These are phyloP conservation scores for Neodiprion fabricii DNA, from an alignment of 1,140 invertebrate species.

Conservation along the genomic window DNA sequence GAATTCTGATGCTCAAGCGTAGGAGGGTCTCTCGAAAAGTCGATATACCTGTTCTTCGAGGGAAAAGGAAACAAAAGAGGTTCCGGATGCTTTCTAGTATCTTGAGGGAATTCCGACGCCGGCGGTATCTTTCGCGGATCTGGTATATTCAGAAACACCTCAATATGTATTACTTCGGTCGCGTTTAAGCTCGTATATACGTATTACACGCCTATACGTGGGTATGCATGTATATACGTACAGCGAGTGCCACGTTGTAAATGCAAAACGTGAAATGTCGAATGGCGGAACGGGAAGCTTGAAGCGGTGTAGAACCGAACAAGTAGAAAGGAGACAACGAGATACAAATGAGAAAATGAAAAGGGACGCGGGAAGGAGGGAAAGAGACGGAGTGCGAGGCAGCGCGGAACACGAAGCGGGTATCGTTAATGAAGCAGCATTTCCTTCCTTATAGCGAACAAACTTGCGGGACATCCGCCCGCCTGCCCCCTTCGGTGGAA, in stretches of 20 bases:
- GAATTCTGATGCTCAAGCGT: not conserved
- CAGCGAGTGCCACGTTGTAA: not conserved
- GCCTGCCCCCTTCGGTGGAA: not conserved
- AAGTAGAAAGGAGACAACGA: not conserved
- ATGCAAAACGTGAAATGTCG: not conserved
- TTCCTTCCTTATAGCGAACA: not conserved
- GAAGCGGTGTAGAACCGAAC: not conserved
- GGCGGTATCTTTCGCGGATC: not conserved
- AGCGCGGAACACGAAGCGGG: not conserved
- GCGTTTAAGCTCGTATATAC: not conserved
- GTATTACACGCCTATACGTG: too few relatives aligned
- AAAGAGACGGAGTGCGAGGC: not conserved
- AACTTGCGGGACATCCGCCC: not conserved
- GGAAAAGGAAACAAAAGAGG: not conserved
- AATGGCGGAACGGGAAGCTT: not conserved
- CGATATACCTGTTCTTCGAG: not conserved
- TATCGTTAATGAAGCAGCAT: not conserved
- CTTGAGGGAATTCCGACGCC: not conserved
- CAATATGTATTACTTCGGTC: not conserved
- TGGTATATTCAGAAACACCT: not conserved
- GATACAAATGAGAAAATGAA: not conserved
- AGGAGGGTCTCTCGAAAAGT: not conserved
- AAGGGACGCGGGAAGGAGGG: not conserved
- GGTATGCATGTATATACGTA: too few relatives aligned
- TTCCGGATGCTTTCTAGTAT: not conserved